phyloP scores from a whole-genome alignment of 2,113 vertebrate genomes.

The Caloenas nicobarica region DNA sequence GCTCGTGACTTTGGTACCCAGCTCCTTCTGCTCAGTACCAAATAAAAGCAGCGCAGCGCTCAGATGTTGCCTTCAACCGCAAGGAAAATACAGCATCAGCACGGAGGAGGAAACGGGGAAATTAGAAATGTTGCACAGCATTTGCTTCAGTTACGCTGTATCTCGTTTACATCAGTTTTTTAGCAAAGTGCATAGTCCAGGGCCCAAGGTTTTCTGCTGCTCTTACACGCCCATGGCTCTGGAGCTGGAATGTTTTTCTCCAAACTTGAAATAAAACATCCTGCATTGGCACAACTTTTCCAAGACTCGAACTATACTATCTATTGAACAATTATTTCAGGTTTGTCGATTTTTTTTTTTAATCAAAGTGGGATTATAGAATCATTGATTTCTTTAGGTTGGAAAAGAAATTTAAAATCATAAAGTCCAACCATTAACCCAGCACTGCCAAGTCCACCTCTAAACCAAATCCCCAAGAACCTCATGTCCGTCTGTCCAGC shows the following conservation, averaged over 20 bases:
- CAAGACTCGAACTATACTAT: too few species aligned
- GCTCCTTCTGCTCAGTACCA: accelerated
- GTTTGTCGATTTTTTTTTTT: neutral
- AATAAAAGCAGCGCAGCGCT: accelerated
- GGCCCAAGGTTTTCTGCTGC: neutral
- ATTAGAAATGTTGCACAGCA: neutral
- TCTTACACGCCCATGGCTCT: accelerated
- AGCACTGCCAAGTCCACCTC: too few species aligned
- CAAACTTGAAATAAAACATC: neutral
- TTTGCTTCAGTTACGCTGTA: accelerated
- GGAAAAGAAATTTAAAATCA: too few species aligned
- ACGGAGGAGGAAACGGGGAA: neutral
- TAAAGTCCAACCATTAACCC: too few species aligned
- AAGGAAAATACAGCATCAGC: accelerated
- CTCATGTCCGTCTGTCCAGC: too few species aligned
- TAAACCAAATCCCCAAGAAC: too few species aligned
- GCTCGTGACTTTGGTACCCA: accelerated
- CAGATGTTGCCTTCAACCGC: accelerated
- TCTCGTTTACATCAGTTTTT: neutral
- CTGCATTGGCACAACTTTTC: too few species aligned
- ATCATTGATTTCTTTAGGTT: too few species aligned
- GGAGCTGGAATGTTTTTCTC: neutral
- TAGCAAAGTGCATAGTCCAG: accelerated
- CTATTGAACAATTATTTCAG: neutral
- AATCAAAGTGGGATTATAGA: neutral